These are phyloP conservation scores for Helicolenus hilgendorfi DNA, from an alignment of 2,797 vertebrate species.

Conservation along the genomic window DNA sequence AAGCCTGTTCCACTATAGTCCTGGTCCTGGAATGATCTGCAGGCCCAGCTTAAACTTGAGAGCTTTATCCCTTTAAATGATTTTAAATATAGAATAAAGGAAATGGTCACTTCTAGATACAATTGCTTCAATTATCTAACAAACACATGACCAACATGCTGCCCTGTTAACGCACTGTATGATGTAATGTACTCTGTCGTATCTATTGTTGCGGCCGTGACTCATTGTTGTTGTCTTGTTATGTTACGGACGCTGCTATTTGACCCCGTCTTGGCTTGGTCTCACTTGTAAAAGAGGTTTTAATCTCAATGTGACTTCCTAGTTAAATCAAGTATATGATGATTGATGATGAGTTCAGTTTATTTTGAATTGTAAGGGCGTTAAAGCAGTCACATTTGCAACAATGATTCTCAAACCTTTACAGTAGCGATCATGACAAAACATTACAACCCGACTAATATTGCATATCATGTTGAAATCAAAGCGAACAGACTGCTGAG, in stretches of 20 bases:
- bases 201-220: neutral
- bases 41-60: neutral
- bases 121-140: neutral
- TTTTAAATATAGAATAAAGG: too few relatives aligned
- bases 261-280: neutral
- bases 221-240: neutral
- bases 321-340: neutral
- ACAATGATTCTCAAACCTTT: neutral
- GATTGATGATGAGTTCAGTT: neutral
- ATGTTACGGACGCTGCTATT: neutral
- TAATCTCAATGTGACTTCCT: neutral
- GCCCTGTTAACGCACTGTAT: neutral
- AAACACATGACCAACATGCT: neutral
- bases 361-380: neutral
- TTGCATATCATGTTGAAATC: neutral
- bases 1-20: neutral
- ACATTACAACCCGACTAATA: neutral
- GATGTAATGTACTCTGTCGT: neutral
- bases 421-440: neutral
- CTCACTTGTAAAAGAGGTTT: neutral
- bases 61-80: neutral
- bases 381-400: neutral
- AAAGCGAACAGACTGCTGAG: slow-evolving; percentile 25
- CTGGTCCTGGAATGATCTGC: neutral
- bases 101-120: neutral